Base-by-base conservation (phyloP, 2,888 invertebrate genomes). In the Druceiella hillmani region DNA sequence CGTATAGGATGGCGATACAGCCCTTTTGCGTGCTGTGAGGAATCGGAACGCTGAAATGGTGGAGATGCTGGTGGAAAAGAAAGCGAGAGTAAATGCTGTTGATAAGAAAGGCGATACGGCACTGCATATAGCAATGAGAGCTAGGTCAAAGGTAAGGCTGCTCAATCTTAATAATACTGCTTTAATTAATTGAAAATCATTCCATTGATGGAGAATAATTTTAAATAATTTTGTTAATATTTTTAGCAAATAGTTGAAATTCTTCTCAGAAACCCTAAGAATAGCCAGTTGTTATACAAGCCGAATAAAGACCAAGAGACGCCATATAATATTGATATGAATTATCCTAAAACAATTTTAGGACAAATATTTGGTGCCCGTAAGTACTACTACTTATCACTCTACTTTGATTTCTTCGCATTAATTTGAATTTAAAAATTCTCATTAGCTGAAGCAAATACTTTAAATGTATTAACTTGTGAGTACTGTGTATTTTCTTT, bases 271-370 rank as follows among this genome's bases (percentile, higher is more conserved):
- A 97, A 98, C 68, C 98, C 98, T 11, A 92, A 94, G 65, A 86
- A 98, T 61, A 92, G 93, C 57, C 93, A 95, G 57, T 71, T 97
- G 47, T 67, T 97, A 24, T 97, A 98, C 64, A 76, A 93, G 51
- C 92, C 95, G 10, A 98, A 98, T 64, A 84, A 89, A 54, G 76
- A 85, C 10, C 94, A 95, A 31, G 97, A 98, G 62, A 99, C 98
- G 0, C 95, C 98, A 0, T 99, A 99, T 65, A 94, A 90, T 57
- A 93, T 99, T 52, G 99, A 99, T 67, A 84, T 93, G 57, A 84
- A 83, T 54, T 90, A 94, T 66, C 91, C 91, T 55, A 93, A 93
- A 65, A 91, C 94, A 1, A 93, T 97, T 50, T 70, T 97, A 24
- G 91, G 93, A 2, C 94, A 95, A 61, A 92, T 97, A 55, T 95